Percentiles rank a stretch among this genome's conserved stretches.
Conservation (phyloP, 2,113 vertebrate species). For the Pangasianodon hypophthalmus region DNA sequence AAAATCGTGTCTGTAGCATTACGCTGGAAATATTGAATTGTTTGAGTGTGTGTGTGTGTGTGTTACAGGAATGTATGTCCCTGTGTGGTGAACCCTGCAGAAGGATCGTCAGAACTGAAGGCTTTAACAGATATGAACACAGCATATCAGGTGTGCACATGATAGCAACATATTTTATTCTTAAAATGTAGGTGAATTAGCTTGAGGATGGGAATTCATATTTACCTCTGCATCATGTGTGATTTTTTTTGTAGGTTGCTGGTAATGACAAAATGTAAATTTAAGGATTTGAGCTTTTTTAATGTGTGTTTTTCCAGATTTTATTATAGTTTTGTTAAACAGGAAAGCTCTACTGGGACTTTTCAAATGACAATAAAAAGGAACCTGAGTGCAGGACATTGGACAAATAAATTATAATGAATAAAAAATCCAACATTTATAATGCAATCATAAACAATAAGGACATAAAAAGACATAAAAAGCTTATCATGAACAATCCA, state of each 20-base stretch:
- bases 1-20: background rate
- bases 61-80: constrained; percentile 78
- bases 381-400: too few species aligned
- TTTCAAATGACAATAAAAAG: background rate
- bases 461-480: background rate
- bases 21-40: background rate
- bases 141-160: constrained; percentile 81
- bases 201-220: too few species aligned
- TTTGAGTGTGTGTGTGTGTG: background rate
- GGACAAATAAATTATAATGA: background rate
- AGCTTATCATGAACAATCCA: background rate
- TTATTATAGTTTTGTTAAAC: background rate
- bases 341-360: background rate
- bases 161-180: background rate
- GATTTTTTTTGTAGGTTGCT: background rate
- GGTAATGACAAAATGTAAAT: background rate
- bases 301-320: background rate
- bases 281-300: background rate
- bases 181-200: background rate
- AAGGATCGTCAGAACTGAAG: constrained; percentile 75
- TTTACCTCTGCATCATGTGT: too few species aligned
- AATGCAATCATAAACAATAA: background rate
- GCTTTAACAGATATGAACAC: constrained; percentile 65
- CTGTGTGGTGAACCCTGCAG: constrained; percentile 77
- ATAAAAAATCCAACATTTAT: background rate